Conservation (phyloP, 2,113 vertebrate species). For the Salminus brasiliensis region DNA sequence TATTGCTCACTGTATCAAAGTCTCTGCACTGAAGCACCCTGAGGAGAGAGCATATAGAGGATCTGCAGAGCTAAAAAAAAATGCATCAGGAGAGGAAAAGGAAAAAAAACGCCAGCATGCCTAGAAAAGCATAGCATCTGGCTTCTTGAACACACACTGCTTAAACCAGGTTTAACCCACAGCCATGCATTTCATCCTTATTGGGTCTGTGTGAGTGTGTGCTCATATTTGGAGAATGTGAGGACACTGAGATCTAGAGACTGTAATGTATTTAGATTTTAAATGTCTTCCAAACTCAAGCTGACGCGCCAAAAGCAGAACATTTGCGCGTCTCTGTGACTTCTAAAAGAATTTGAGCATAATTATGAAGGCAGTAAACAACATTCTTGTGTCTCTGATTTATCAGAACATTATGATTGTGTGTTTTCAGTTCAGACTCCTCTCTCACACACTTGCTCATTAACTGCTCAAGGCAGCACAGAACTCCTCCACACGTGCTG, state of each 20-base stretch:
- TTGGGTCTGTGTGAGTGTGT: background rate
- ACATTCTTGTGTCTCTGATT: conserved; percentile 46
- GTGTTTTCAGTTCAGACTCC: background rate
- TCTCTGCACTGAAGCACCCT: background rate
- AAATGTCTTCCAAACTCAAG: background rate
- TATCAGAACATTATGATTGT: conserved; percentile 46
- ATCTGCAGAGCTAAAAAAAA: background rate
- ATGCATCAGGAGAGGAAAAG: background rate
- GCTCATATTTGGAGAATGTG: background rate
- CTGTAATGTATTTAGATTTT: background rate
- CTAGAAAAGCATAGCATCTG: background rate
- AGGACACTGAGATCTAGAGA: background rate
- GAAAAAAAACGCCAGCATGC: background rate
- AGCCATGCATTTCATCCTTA: background rate
- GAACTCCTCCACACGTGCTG: too few relatives aligned
- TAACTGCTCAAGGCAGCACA: background rate
- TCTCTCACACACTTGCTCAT: background rate
- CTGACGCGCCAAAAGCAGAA: background rate
- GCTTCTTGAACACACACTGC: background rate
- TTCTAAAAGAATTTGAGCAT: conserved; percentile 26
- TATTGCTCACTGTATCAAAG: conserved; percentile 7
- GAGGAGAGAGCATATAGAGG: background rate
- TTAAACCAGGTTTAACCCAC: background rate
- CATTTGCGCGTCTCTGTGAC: background rate
- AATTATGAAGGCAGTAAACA: conserved; percentile 47